Conservation (phyloP, 2,888 invertebrate genomes). For the Apotomis betuletana region DNA sequence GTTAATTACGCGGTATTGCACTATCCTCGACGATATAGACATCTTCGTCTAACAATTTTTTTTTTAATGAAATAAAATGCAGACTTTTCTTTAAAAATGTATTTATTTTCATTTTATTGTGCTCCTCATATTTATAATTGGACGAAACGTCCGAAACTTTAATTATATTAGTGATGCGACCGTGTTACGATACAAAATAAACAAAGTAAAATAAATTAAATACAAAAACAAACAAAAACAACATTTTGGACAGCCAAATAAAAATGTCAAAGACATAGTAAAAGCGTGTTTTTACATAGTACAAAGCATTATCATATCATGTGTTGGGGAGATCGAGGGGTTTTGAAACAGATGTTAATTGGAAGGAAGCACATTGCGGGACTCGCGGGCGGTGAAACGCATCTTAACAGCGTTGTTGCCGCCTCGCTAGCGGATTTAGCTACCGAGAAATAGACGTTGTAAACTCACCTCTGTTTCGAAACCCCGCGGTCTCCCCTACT, state of each 20-base stretch:
- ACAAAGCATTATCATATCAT: slow-evolving; percentile 13
- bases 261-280: slow-evolving; percentile 11
- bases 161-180: slow-evolving; percentile 70
- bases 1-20: too few relatives aligned
- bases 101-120: slow-evolving; percentile 82
- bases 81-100: slow-evolving; percentile 72
- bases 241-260: slow-evolving; percentile 43
- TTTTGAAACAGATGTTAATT: too few relatives aligned
- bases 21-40: too few relatives aligned
- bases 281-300: slow-evolving; percentile 17
- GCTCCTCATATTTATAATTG: slow-evolving; percentile 78
- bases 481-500: neutral
- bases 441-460: too few relatives aligned
- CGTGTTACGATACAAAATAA: slow-evolving; percentile 65
- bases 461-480: too few relatives aligned
- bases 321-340: neutral
- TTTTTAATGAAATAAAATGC: slow-evolving; percentile 48
- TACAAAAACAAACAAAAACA: slow-evolving; percentile 56
- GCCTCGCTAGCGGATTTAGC: too few relatives aligned
- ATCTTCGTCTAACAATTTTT: too few relatives aligned
- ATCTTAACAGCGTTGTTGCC: too few relatives aligned
- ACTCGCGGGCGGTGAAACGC: too few relatives aligned
- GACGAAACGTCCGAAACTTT: slow-evolving; percentile 66
- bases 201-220: slow-evolving; percentile 62
- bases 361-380: too few relatives aligned